These are phyloP conservation scores for Ciona savignyi DNA, from an alignment of 23 tunicate genomes.

Conservation along the genomic window DNA sequence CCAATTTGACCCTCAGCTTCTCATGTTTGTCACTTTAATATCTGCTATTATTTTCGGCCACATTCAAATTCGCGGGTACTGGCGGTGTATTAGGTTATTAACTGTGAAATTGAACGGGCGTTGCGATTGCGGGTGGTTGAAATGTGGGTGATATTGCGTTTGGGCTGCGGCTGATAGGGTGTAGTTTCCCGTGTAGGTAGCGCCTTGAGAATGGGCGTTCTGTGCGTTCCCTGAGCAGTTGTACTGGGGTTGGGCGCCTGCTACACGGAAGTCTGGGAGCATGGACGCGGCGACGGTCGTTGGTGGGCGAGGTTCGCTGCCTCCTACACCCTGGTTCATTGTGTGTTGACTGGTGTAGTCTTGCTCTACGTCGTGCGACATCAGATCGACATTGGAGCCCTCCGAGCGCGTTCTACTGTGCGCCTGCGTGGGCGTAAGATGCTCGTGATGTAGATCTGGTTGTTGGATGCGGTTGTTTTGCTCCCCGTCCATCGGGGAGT, in stretches of 20 bases:
- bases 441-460: conserved; percentile 10
- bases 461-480: conserved; percentile 2
- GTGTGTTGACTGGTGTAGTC: neutral
- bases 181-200: conserved; percentile 16
- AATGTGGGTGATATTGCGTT: conserved; percentile 20
- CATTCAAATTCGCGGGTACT: conserved; percentile 54
- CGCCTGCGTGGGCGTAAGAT: conserved; percentile 16
- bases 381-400: conserved; percentile 15
- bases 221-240: conserved; percentile 20
- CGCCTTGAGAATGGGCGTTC: conserved; percentile 1
- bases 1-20: neutral
- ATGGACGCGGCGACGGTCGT: conserved; percentile 28
- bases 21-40: too few relatives aligned
- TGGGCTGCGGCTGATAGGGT: conserved; percentile 15
- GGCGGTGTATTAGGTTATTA: conserved; percentile 63
- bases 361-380: conserved; percentile 9
- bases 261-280: conserved; percentile 37
- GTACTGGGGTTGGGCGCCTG: conserved; percentile 25
- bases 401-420: conserved; percentile 11
- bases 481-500: conserved; percentile 3
- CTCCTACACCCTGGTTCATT: neutral
- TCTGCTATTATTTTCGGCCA: too few relatives aligned
- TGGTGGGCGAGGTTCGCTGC: conserved; percentile 8
- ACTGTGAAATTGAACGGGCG: conserved; percentile 73
- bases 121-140: conserved; percentile 20